phyloP scores from a whole-genome alignment of 2,113 vertebrate genomes.

The Apodemus sylvaticus region DNA sequence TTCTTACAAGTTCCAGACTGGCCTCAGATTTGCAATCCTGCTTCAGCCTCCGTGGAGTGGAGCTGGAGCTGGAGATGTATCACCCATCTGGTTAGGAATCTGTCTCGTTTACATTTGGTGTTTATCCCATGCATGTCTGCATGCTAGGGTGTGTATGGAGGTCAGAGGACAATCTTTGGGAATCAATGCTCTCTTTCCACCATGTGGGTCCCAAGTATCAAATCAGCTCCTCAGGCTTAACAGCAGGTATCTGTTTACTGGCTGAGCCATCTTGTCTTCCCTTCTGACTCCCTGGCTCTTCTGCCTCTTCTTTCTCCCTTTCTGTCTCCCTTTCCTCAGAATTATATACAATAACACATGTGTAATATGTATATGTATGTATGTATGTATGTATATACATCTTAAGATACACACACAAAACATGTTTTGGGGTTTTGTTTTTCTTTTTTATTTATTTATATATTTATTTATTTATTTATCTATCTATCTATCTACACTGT shows the following conservation, averaged over 20 bases:
- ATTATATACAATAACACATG: neutral
- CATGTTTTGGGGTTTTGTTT: no score
- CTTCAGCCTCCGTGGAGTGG: neutral
- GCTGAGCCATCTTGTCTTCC: neutral
- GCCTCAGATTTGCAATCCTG: neutral
- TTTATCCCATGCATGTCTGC: neutral
- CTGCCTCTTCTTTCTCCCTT: neutral
- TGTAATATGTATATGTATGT: no score
- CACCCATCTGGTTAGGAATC: neutral
- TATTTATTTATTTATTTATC: no score
- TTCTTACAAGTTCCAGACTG: neutral
- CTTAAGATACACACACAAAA: no score
- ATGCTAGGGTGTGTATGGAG: neutral
- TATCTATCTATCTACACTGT: neutral
- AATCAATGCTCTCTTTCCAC: neutral
- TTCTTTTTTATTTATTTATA: no score
- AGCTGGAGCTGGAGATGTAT: no score
- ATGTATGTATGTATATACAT: no score
- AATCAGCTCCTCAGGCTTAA: neutral
- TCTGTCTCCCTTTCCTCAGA: neutral
- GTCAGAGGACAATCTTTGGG: neutral
- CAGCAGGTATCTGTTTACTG: neutral
- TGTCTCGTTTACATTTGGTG: neutral
- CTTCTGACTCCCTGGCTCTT: neutral
- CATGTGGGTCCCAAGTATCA: neutral